A percentile compares a stretch with the other conserved stretches of the same genome.
These are phyloP conservation scores for Peromyscus eremicus DNA, from an alignment of 2,797 vertebrate species.

Conservation along the genomic window DNA sequence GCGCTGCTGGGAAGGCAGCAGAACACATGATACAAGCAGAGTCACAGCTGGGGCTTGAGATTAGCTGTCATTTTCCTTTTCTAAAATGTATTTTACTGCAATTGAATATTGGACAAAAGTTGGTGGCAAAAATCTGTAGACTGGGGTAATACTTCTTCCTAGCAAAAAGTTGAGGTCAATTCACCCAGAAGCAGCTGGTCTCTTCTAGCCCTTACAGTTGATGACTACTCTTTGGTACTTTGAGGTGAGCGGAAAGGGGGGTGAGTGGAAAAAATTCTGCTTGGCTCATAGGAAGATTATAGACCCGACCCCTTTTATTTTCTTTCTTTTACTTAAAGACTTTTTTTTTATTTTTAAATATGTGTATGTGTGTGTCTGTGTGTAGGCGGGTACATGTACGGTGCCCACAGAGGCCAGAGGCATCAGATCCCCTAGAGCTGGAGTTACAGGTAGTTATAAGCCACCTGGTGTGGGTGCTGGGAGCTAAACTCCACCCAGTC, in stretches of 20 bases:
- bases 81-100: conserved; percentile 42
- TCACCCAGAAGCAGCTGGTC: not conserved
- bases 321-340: not conserved
- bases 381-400: not conserved
- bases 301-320: not conserved
- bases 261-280: not conserved
- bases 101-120: conserved; percentile 42
- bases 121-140: conserved; percentile 34
- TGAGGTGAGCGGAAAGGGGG: not conserved
- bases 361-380: not conserved
- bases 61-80: conserved; percentile 43
- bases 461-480: not conserved
- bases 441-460: not conserved
- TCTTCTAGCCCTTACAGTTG: conserved; percentile 3
- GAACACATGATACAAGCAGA: not conserved
- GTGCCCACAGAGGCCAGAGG: not conserved
- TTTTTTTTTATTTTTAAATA: not conserved
- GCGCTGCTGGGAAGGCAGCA: not conserved
- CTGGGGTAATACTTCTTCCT: conserved; percentile 30
- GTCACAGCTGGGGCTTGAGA: not conserved
- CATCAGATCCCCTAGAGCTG: not conserved
- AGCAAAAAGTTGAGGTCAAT: not conserved
- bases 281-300: not conserved
- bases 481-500: not conserved
- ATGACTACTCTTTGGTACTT: conserved; percentile 43